A percentile compares a stretch with the other conserved stretches of the same genome.
phyloP scores from a whole-genome alignment of 2,888 invertebrate genomes.

The Agrotis exclamationis region DNA sequence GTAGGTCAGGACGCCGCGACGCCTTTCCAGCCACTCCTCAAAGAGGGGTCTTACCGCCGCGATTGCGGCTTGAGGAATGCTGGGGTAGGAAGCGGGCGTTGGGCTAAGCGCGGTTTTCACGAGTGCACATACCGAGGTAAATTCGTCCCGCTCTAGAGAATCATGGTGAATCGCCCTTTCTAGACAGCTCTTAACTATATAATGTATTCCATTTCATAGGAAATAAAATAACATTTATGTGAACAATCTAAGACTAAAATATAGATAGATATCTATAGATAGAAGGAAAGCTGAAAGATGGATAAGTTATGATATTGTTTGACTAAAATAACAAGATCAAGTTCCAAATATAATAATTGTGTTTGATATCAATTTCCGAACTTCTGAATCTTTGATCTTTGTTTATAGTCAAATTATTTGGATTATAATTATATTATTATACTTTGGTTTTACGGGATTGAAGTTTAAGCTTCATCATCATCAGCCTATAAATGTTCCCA shows the following conservation, averaged over 20 bases:
- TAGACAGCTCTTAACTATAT: background rate
- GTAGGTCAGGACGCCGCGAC: no score
- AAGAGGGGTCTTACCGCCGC: no score
- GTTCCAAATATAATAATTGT: background rate
- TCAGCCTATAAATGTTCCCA: no score
- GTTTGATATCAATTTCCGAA: background rate
- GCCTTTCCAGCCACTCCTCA: no score
- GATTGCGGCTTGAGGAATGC: no score
- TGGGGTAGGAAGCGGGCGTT: no score
- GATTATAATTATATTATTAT: background rate
- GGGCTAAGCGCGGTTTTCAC: no score
- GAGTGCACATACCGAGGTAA: no score
- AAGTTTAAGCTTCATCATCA: background rate
- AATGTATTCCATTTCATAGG: background rate
- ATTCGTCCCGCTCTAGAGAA: no score
- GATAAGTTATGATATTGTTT: background rate
- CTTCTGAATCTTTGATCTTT: background rate
- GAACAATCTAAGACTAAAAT: background rate
- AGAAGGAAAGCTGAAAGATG: background rate
- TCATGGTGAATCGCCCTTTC: no score
- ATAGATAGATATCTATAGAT: constrained; percentile 2
- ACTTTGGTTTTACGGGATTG: background rate
- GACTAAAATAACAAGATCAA: background rate
- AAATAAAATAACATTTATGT: background rate
- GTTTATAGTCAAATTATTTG: background rate